A percentile compares a stretch with the other conserved stretches of the same genome.
Evolutionary conservation across 2,113 vertebrate species (phyloP).

Genomic region (Ochotona curzoniae): DNA sequence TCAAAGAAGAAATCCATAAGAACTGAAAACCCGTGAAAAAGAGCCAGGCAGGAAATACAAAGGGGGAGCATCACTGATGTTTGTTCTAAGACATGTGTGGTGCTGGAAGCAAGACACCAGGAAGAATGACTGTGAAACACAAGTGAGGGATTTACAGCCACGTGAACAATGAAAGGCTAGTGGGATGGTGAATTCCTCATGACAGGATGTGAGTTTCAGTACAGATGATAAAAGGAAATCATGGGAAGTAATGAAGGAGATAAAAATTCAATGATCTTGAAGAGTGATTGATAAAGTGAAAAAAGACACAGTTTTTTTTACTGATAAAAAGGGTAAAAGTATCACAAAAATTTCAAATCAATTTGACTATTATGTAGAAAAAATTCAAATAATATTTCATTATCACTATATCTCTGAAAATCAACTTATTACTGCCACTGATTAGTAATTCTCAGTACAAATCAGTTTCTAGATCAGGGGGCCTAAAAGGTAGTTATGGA

Average conservation of each 20-base stretch:
- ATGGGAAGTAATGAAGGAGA: neutral
- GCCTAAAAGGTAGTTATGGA: neutral
- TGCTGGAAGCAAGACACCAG: conserved; percentile 51
- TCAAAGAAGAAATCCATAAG: conserved; percentile 70
- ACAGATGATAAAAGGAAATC: conserved; percentile 14
- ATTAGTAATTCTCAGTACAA: neutral
- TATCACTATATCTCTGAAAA: neutral
- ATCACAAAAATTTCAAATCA: neutral
- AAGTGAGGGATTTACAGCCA: conserved; percentile 25
- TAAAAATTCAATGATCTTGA: neutral
- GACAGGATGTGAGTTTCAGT: neutral
- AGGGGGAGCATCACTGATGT: conserved; percentile 53
- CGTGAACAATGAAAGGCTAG: conserved; percentile 3
- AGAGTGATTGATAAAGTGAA: neutral
- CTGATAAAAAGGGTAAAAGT: conserved; percentile 46
- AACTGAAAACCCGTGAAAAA: conserved; percentile 61
- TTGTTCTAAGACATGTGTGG: conserved; percentile 56
- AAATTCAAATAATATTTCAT: neutral
- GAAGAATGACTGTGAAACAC: conserved; percentile 46
- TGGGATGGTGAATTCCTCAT: neutral
- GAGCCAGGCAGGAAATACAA: conserved; percentile 71
- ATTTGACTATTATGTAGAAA: conserved; percentile 22
- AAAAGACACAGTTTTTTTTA: neutral
- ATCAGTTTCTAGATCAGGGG: neutral
- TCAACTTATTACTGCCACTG: neutral